A percentile compares a stretch with the other conserved stretches of the same genome.
These are phyloP conservation scores for Drosophila burlai DNA, from an alignment of 1,140 invertebrate genomes.

Conservation along the genomic window DNA sequence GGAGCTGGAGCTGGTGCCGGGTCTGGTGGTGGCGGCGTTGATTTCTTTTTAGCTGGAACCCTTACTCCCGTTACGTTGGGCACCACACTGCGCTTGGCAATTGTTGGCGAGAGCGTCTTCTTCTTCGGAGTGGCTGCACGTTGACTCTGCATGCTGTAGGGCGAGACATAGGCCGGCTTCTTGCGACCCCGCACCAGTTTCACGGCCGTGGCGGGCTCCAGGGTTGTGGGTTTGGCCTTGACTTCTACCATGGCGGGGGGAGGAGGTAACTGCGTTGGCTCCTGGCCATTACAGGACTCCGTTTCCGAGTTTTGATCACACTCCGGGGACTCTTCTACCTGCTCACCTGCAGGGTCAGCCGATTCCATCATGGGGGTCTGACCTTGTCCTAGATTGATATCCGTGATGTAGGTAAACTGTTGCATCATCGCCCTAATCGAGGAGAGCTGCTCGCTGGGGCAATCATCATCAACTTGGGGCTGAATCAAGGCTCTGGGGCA, in stretches of 20 bases:
- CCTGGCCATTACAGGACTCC: slow-evolving; percentile 75
- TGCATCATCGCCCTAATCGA: slow-evolving; percentile 79
- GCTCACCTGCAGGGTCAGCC: slow-evolving; percentile 44
- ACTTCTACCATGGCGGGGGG: slow-evolving; percentile 3
- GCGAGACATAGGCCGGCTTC: slow-evolving; percentile 90
- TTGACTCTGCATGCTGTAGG: slow-evolving; percentile 86
- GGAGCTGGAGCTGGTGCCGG: slow-evolving; percentile 75
- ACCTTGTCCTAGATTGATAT: slow-evolving; percentile 57
- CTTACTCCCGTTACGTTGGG: slow-evolving; percentile 2
- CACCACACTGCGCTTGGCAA: slow-evolving; percentile 62
- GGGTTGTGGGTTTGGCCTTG: slow-evolving; percentile 19
- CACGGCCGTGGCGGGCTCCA: slow-evolving; percentile 72
- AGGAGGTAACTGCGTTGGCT: slow-evolving; percentile 22
- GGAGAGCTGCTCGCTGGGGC: slow-evolving; percentile 86
- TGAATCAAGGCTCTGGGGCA: slow-evolving; percentile 58
- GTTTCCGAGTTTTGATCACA: slow-evolving; percentile 86
- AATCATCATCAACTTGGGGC: slow-evolving; percentile 85
- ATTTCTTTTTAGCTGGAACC: slow-evolving; percentile 56
- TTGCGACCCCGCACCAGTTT: slow-evolving; percentile 92
- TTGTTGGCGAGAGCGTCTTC: slow-evolving; percentile 62
- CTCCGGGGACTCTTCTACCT: slow-evolving; percentile 82
- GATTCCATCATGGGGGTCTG: slow-evolving; percentile 55
- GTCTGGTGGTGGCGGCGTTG: slow-evolving; percentile 17
- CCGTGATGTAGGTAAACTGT: slow-evolving; percentile 71
- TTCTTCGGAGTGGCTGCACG: slow-evolving; percentile 64